phyloP scores from a whole-genome alignment of 2,113 vertebrate species.

The Pelobates fuscus region DNA sequence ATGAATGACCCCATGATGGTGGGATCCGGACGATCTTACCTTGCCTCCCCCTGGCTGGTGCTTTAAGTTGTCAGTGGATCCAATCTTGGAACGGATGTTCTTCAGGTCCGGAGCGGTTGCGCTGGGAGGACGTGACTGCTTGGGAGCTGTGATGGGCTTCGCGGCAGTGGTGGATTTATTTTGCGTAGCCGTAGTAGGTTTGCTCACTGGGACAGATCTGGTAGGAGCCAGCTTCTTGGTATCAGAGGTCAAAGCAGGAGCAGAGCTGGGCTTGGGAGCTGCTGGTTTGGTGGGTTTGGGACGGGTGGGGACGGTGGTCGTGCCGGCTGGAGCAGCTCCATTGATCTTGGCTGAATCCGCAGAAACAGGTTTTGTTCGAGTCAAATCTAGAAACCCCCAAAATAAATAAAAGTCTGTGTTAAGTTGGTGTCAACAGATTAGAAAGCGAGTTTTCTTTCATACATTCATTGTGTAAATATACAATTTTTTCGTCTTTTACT shows the following conservation, averaged over 20 bases:
- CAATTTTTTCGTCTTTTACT: too few relatives aligned
- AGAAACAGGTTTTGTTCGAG: constrained; percentile 71
- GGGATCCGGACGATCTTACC: constrained; percentile 64
- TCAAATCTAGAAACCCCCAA: constrained; percentile 58
- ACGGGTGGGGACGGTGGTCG: constrained; percentile 54
- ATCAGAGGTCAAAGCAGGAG: constrained; percentile 53
- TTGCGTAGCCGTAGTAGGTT: constrained; percentile 59
- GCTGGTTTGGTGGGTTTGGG: constrained; percentile 62
- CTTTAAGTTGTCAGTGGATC: constrained; percentile 91
- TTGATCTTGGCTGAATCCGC: constrained; percentile 58
- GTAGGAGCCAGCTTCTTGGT: constrained; percentile 70
- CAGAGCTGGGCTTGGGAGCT: constrained; percentile 57
- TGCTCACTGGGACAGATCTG: constrained; percentile 56
- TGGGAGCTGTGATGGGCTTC: constrained; percentile 52
- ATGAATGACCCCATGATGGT: too few relatives aligned
- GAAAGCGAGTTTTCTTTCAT: too few relatives aligned
- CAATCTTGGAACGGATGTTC: constrained; percentile 85
- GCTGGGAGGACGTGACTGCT: constrained; percentile 62
- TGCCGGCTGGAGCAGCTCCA: constrained; percentile 49
- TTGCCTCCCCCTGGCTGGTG: constrained; percentile 93
- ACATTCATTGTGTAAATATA: too few relatives aligned
- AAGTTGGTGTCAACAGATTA: not conserved
- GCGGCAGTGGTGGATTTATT: constrained; percentile 48
- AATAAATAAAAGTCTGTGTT: not conserved
- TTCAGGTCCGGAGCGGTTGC: constrained; percentile 73